These are phyloP conservation scores for Marmota monax DNA, from an alignment of 2,113 vertebrate species.

Conservation along the genomic window DNA sequence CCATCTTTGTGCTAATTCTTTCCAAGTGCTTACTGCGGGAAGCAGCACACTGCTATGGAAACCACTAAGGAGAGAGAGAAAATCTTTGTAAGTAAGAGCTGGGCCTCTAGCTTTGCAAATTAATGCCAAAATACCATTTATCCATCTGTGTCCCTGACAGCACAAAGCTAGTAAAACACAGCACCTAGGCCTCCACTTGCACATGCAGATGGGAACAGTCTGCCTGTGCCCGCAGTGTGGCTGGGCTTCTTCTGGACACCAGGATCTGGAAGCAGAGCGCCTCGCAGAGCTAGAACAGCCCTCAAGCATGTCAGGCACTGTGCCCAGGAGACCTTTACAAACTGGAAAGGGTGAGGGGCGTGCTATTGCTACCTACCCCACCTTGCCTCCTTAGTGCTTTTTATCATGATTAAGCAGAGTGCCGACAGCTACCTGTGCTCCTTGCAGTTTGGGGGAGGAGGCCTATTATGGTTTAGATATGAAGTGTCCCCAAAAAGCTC, in stretches of 20 bases:
- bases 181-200: background rate
- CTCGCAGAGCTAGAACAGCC: no score
- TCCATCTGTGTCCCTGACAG: slow-evolving; percentile 44
- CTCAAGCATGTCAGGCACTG: fast-evolving
- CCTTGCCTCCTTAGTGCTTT: background rate
- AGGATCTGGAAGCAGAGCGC: no score
- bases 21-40: background rate
- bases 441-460: background rate
- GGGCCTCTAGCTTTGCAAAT: slow-evolving; percentile 29
- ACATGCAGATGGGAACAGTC: background rate
- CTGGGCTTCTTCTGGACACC: background rate
- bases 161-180: background rate
- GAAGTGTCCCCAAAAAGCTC: no score
- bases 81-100: slow-evolving; percentile 31
- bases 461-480: no score
- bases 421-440: background rate
- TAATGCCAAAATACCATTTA: background rate
- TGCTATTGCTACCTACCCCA: background rate
- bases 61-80: background rate
- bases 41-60: slow-evolving; percentile 30
- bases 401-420: background rate
- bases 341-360: no score
- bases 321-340: no score
- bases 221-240: background rate
- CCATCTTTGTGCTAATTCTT: background rate